phyloP scores from a whole-genome alignment of 2,888 invertebrate species.

The Zhuqinia jingwanae region DNA sequence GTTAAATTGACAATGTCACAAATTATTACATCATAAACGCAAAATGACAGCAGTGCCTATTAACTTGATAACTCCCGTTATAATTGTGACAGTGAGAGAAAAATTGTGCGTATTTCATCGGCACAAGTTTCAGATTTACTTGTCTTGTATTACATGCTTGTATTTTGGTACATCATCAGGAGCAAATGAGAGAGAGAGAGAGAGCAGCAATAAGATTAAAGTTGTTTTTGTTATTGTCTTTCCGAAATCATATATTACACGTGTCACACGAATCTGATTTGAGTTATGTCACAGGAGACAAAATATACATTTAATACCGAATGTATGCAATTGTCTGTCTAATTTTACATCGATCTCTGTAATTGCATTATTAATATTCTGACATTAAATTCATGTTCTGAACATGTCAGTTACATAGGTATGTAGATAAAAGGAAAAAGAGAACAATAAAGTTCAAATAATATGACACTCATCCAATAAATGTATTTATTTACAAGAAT shows the following conservation, averaged over 20 bases:
- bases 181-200: too few relatives aligned
- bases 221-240: conserved; percentile 16
- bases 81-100: conserved; percentile 5
- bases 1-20: conserved; percentile 4
- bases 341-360: neutral
- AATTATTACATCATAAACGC: neutral
- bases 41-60: neutral
- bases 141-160: too few relatives aligned
- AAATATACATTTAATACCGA: neutral
- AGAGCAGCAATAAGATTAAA: neutral
- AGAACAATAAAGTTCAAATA: neutral
- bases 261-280: conserved; percentile 1
- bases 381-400: conserved; percentile 9
- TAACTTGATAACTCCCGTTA: neutral
- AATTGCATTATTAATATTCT: neutral
- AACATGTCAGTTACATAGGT: neutral
- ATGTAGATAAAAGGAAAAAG: too few relatives aligned
- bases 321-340: neutral
- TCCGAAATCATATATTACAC: conserved; percentile 18
- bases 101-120: neutral
- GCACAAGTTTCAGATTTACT: neutral
- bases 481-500: neutral
- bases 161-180: too few relatives aligned
- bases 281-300: neutral
- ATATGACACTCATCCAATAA: neutral